Base-by-base conservation (phyloP, 2,888 invertebrate genomes). In the Amphiduros pacificus region DNA sequence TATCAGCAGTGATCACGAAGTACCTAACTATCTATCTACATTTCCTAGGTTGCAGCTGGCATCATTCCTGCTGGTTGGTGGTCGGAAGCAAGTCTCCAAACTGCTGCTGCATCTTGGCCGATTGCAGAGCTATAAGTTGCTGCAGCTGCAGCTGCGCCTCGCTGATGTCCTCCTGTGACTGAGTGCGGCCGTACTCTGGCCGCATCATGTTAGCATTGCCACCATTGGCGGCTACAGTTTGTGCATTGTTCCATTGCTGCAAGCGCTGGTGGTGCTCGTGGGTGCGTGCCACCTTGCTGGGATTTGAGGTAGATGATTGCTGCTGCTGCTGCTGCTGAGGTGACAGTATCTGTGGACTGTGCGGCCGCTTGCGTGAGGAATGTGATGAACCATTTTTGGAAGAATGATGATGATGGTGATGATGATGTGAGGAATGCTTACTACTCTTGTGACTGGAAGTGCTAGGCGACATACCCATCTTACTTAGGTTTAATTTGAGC, bases 291-390 rank as follows among this genome's bases (percentile, higher is more conserved):
- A 55, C 26, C 24, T 55, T 55, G 55, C 27, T 26, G 26, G 55
- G 55, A 29, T 54, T n/a, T n/a, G n/a, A n/a, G n/a, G n/a, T n/a
- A n/a, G n/a, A n/a, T n/a, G n/a, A n/a, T n/a, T n/a, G n/a, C n/a
- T n/a, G n/a, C n/a, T n/a, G n/a, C n/a, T n/a, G n/a, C n/a, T n/a
- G n/a, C n/a, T n/a, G n/a, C n/a, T n/a, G n/a, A n/a, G n/a, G n/a
- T n/a, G n/a, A n/a, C n/a, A n/a, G n/a, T n/a, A n/a, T n/a, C n/a
- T n/a, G n/a, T n/a, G n/a, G n/a, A n/a, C n/a, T n/a, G n/a, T n/a
- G n/a, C n/a, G n/a, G n/a, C n/a, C 55, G 55, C 27, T 55, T 55
- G 2, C 55, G 55, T n/a, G 55, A 55, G 55, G 36, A 41, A 26
- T 55, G 55, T 6, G n/a, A n/a, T n/a, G n/a, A n/a, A n/a, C 20